These are phyloP conservation scores for Gryon sp. DNA, from an alignment of 1,140 invertebrate genomes.

Conservation along the genomic window DNA sequence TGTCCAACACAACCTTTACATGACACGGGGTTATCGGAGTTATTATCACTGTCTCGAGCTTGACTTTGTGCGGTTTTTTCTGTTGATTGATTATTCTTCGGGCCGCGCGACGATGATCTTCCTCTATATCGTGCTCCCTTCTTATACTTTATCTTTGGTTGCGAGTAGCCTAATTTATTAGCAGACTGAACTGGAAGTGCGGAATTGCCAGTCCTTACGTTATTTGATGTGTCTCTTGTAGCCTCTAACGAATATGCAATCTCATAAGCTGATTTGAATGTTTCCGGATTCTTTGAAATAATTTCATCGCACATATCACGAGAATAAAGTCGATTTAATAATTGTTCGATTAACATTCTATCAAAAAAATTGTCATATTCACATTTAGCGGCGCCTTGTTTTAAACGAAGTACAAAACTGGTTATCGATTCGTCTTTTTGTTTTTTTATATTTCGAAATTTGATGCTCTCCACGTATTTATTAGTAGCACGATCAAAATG, in stretches of 20 bases:
- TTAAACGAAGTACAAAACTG: conserved; percentile 38
- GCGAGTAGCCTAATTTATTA: conserved; percentile 9
- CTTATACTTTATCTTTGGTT: conserved; percentile 3
- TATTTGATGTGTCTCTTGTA: background rate
- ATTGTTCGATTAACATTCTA: conserved; percentile 59
- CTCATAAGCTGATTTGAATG: conserved; percentile 46
- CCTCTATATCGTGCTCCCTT: too few relatives aligned
- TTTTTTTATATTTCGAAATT: conserved; percentile 32
- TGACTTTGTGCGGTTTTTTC: too few relatives aligned
- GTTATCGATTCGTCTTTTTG: conserved; percentile 28
- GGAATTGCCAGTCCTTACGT: too few relatives aligned
- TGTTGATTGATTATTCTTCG: too few relatives aligned
- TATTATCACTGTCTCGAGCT: too few relatives aligned
- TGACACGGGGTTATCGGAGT: too few relatives aligned
- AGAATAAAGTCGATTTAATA: conserved; percentile 37
- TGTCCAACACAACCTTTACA: too few relatives aligned
- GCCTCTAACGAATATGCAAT: conserved; percentile 13
- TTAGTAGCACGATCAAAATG: conserved; percentile 46
- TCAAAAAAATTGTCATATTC: conserved; percentile 56
- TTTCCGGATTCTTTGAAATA: conserved; percentile 50
- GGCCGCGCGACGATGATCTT: too few relatives aligned
- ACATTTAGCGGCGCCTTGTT: conserved; percentile 46
- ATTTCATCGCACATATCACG: conserved; percentile 60
- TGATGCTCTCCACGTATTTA: conserved; percentile 52
- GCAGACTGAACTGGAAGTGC: too few relatives aligned